phyloP scores from a whole-genome alignment of 1,140 invertebrate genomes.

The Apis cerana region DNA sequence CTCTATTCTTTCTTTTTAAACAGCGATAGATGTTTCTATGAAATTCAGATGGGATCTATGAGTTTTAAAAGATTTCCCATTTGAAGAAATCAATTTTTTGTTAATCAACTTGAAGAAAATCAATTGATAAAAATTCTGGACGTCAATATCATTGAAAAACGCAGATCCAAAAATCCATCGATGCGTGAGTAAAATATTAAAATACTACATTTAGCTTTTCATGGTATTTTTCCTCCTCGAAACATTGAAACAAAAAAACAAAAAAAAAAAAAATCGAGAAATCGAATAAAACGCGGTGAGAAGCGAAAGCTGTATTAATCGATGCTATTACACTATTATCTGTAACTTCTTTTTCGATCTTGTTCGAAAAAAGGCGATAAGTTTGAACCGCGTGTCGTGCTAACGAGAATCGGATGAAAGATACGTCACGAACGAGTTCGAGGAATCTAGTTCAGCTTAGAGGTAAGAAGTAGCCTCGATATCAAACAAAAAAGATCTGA shows the following conservation, averaged over 20 bases:
- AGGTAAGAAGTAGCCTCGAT: conserved; percentile 17
- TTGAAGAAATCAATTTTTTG: too few species aligned
- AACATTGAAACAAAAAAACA: not conserved
- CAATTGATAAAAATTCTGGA: too few species aligned
- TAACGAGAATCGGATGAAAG: conserved; percentile 40
- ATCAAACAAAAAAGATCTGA: conserved; percentile 39
- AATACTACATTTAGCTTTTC: too few species aligned
- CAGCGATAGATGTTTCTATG: too few species aligned
- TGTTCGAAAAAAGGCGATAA: not conserved
- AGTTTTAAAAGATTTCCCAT: too few species aligned
- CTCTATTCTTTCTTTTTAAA: too few species aligned
- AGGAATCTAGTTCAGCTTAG: conserved; percentile 28
- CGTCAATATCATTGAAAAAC: too few species aligned
- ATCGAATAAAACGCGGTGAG: not conserved
- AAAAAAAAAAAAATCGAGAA: not conserved
- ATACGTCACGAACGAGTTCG: conserved; percentile 29
- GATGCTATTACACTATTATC: not conserved
- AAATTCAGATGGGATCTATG: too few species aligned
- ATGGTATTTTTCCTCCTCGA: too few species aligned
- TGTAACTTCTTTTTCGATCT: not conserved
- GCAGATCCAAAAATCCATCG: too few species aligned
- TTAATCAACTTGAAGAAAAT: too few species aligned
- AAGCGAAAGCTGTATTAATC: not conserved
- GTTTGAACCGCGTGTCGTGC: not conserved
- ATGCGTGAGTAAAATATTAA: too few species aligned